Evolutionary conservation across 2,113 vertebrate species (phyloP), one percentile per base, ranked within the genome.

Genomic region (Thryonomys swinderianus): DNA sequence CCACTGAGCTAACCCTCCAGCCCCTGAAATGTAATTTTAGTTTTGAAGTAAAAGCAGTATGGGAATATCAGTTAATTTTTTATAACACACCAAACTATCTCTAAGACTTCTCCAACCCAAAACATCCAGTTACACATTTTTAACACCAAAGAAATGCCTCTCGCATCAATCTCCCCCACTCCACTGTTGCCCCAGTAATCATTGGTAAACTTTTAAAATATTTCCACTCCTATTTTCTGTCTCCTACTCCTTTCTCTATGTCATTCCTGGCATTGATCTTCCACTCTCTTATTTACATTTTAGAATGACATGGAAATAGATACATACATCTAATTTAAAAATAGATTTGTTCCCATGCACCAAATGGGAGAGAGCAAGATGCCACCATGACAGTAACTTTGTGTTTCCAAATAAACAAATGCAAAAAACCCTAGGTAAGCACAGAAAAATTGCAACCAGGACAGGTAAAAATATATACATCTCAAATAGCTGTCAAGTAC

Each of bases 201-300:
- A 84, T 40, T 16, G 71, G 42, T 51, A 82, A 27, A 40, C 7
- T 61, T 62, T 85, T 48, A 53, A 17, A 40, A 64, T 16, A 73
- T 73, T 80, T 66, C 61, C 74, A 79, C 27, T 37, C 71, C 61
- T 40, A 37, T 57, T 81, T 57, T 69, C 61, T 71, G 71, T n/a
- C 88, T 34, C 57, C 27, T 34, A 81, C 51, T 13, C 48, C 59
- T 91, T 81, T 73, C 18, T 78, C 30, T 14, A 34, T 32, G 40
- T 91, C 61, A 94, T 45, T 92, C 48, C 69, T 53, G 67, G n/a
- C 66, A 64, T 1, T 53, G 4, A 85, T 42, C 53, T 95, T 92
- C 55, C 6, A 74, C 25, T 45, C 12, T 74, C 40, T 27, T 30
- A 40, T 42, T 74, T 74, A 45, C 13, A 18, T n/a, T 86, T 87